phyloP scores from a whole-genome alignment of 2,888 invertebrate species.

The Helobdella robusta region DNA sequence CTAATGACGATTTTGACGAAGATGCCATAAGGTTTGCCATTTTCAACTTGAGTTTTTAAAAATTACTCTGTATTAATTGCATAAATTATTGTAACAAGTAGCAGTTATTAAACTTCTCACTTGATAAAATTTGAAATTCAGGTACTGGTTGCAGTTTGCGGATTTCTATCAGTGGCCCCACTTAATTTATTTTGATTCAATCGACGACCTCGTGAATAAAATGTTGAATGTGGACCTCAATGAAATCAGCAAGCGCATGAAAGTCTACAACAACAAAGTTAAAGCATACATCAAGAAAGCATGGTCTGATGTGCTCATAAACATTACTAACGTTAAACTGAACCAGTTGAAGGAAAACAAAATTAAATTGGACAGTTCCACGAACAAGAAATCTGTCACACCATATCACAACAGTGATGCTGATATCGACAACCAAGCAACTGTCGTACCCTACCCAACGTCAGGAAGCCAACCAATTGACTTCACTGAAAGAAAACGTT shows the following conservation, averaged over 20 bases:
- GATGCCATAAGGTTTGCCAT: slow-evolving; percentile 31
- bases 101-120: neutral
- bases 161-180: slow-evolving; percentile 37
- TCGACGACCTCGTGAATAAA: slow-evolving; percentile 34
- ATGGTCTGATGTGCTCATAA: slow-evolving; percentile 33
- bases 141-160: slow-evolving; percentile 33
- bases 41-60: too few relatives aligned
- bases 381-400: too few relatives aligned
- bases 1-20: slow-evolving; percentile 34
- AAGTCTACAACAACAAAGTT: slow-evolving; percentile 30
- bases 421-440: too few relatives aligned
- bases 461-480: too few relatives aligned
- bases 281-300: slow-evolving; percentile 26
- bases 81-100: too few relatives aligned
- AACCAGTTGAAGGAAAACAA: too few relatives aligned
- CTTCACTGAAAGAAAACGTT: too few relatives aligned
- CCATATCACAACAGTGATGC: too few relatives aligned
- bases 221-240: slow-evolving; percentile 32
- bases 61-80: too few relatives aligned
- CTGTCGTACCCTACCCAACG: too few relatives aligned
- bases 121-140: neutral
- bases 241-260: slow-evolving; percentile 34
- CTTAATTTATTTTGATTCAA: slow-evolving; percentile 33
- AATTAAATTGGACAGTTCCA: too few relatives aligned
- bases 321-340: too few relatives aligned